Percentiles rank a stretch among this genome's conserved stretches.
phyloP scores from a whole-genome alignment of 2,113 vertebrate genomes.

The Cyanistes caeruleus region DNA sequence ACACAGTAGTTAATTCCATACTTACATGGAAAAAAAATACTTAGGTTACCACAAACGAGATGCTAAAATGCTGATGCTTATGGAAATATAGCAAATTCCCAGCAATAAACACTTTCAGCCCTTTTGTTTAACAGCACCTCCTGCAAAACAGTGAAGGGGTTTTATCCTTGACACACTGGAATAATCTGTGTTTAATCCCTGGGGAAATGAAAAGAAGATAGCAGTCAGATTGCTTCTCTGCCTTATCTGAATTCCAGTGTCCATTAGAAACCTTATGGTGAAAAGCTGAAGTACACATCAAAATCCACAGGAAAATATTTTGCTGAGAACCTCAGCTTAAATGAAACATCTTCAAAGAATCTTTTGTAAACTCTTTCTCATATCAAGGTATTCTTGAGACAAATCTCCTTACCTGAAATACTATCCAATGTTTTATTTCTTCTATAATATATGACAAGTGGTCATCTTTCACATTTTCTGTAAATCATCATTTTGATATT shows the following conservation, averaged over 20 bases:
- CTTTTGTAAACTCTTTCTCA: background rate
- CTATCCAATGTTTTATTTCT: background rate
- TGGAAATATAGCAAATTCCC: background rate
- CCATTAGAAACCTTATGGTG: background rate
- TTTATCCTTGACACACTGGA: conserved; percentile 4
- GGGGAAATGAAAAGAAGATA: background rate
- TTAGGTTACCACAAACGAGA: background rate
- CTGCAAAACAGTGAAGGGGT: background rate
- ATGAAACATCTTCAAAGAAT: background rate
- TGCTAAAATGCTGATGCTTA: background rate
- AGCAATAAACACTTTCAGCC: conserved; percentile 2
- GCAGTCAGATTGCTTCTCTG: background rate
- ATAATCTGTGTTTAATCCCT: background rate
- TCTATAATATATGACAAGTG: background rate
- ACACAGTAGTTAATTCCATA: background rate
- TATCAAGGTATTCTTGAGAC: background rate
- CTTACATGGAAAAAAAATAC: background rate
- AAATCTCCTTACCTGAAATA: background rate
- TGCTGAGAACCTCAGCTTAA: background rate
- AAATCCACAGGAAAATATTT: conserved; percentile 7
- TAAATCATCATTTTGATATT: background rate
- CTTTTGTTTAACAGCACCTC: background rate
- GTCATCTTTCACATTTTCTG: background rate
- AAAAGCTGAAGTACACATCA: background rate
- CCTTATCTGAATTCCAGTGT: conserved; percentile 3